Conservation (phyloP, 2,888 invertebrate species). For the Eupithecia abbreviata region DNA sequence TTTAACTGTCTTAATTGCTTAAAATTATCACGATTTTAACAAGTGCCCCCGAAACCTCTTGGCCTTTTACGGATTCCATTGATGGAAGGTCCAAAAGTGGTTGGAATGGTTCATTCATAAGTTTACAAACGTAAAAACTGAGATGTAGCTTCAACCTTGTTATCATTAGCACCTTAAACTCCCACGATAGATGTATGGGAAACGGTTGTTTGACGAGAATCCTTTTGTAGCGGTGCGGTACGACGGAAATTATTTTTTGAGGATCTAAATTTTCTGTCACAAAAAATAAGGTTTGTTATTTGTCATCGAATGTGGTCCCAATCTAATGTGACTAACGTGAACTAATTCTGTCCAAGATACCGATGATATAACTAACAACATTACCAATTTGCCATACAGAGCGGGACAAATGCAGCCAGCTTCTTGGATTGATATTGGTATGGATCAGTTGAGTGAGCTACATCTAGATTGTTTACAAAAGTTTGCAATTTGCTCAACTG, state of each 20-base stretch:
- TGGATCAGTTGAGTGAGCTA: too few species aligned
- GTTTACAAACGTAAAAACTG: conserved; percentile 46
- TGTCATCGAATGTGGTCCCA: not conserved
- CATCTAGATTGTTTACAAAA: too few species aligned
- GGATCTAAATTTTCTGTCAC: not conserved
- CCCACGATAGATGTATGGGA: conserved; percentile 77
- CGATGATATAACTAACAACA: not conserved
- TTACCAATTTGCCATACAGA: too few species aligned
- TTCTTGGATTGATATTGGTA: too few species aligned
- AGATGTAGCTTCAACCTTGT: conserved; percentile 59
- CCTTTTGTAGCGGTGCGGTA: conserved; percentile 31
- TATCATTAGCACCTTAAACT: conserved; percentile 78
- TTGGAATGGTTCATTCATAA: conserved; percentile 50
- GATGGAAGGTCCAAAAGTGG: conserved; percentile 12
- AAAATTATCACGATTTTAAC: conserved; percentile 11
- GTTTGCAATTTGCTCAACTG: too few species aligned
- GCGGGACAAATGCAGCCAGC: too few species aligned
- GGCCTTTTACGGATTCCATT: conserved; percentile 27
- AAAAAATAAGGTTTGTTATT: not conserved
- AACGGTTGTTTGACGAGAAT: conserved; percentile 60
- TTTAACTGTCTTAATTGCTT: conserved; percentile 15
- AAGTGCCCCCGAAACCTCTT: conserved; percentile 11
- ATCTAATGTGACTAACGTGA: not conserved
- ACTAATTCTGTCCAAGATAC: not conserved
- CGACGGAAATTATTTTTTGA: not conserved